Percentiles rank a stretch among this genome's conserved stretches.
These are phyloP conservation scores for Pelochelys cantorii DNA, from an alignment of 2,797 vertebrate species.

Conservation along the genomic window DNA sequence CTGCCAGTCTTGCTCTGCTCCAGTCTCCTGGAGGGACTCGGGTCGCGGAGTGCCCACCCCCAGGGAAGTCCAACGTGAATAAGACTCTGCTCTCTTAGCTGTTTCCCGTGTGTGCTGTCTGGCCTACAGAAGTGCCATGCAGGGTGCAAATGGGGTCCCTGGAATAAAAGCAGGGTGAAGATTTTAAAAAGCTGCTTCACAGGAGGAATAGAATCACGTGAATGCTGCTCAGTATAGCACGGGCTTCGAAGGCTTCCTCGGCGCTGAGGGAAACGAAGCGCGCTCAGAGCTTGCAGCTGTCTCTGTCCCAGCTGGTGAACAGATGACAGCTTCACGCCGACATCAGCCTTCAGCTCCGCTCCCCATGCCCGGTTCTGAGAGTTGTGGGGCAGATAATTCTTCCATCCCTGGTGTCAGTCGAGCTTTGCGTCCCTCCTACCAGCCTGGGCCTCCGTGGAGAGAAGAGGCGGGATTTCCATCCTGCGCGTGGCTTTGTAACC, in stretches of 20 bases:
- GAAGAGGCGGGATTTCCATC: background rate
- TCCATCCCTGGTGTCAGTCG: background rate
- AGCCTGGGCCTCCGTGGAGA: background rate
- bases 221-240: slow-evolving; percentile 40
- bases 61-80: background rate
- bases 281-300: background rate
- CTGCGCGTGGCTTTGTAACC: background rate
- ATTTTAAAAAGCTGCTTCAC: background rate
- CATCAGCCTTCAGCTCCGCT: background rate
- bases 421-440: background rate
- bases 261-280: background rate
- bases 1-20: background rate
- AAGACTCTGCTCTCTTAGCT: slow-evolving; percentile 31
- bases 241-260: slow-evolving; percentile 46
- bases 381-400: background rate
- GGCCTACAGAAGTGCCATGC: background rate
- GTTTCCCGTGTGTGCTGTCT: background rate
- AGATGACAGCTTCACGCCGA: background rate
- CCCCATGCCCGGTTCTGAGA: rapidly evolving
- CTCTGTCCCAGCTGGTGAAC: background rate
- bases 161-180: background rate
- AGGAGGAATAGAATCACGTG: slow-evolving; percentile 48
- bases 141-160: slow-evolving; percentile 37
- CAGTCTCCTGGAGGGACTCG: background rate
- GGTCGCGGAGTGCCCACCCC: background rate